Evolutionary conservation across 2,113 vertebrate species (phyloP).

Genomic region (Ceyx cyanopectus): DNA sequence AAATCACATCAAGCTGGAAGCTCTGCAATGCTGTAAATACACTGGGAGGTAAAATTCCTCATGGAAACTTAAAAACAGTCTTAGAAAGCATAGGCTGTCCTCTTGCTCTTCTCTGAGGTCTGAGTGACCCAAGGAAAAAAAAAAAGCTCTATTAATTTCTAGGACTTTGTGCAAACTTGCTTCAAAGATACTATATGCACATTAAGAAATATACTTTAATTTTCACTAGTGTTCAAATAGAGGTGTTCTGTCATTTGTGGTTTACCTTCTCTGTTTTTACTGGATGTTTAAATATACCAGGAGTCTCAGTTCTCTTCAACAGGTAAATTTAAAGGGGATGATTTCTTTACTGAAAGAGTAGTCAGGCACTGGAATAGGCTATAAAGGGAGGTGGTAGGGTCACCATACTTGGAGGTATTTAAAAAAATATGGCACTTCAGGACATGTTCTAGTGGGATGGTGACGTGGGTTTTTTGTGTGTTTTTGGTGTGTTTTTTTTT

Average conservation of each 20-base stretch:
- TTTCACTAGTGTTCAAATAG: neutral
- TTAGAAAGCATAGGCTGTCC: neutral
- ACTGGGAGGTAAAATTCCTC: neutral
- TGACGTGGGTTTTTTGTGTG: no score
- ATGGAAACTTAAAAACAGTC: neutral
- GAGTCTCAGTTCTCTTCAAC: neutral
- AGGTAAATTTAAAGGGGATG: neutral
- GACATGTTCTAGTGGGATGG: no score
- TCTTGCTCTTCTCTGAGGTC: neutral
- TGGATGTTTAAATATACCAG: neutral
- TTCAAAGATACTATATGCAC: neutral
- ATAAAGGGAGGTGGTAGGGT: no score
- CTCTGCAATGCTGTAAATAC: neutral
- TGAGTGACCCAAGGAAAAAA: neutral
- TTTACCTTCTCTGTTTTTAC: neutral
- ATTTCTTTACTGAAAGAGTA: neutral
- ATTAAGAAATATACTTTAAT: neutral
- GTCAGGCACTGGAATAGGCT: no score
- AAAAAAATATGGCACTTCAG: no score
- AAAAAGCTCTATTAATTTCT: neutral
- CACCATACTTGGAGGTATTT: no score
- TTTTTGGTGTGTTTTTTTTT: no score
- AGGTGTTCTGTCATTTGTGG: neutral
- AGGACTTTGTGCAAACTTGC: neutral
- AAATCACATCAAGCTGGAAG: conserved; percentile 16